Conservation (phyloP, 2,113 vertebrate species). For the Ariopsis seemanni region DNA sequence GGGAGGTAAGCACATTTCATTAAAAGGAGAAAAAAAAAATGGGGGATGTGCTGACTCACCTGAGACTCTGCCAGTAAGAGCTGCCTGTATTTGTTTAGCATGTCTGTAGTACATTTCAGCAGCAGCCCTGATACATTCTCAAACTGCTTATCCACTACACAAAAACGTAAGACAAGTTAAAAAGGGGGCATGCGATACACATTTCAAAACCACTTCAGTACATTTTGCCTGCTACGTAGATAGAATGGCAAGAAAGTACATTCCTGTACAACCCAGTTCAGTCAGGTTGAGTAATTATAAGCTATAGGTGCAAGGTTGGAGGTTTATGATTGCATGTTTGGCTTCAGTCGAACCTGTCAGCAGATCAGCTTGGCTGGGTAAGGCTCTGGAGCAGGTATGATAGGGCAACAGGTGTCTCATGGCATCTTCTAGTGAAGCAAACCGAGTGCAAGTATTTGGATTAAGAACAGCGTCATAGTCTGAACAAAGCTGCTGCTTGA, state of each 20-base stretch:
- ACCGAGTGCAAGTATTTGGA: slow-evolving; percentile 63
- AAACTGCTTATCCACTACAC: slow-evolving; percentile 79
- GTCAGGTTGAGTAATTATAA: not conserved
- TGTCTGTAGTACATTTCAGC: slow-evolving; percentile 77
- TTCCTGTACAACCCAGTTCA: not conserved
- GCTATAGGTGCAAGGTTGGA: not conserved
- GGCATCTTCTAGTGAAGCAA: slow-evolving; percentile 70
- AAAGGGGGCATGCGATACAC: not conserved
- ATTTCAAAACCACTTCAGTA: not conserved
- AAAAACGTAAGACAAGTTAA: slow-evolving; percentile 17
- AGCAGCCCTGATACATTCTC: slow-evolving; percentile 73
- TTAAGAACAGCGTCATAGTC: slow-evolving; percentile 70
- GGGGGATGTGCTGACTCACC: slow-evolving; percentile 54
- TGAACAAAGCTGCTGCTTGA: slow-evolving; percentile 72
- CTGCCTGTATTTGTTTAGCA: slow-evolving; percentile 80
- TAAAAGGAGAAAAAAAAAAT: not conserved
- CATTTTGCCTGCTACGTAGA: not conserved
- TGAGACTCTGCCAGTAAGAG: slow-evolving; percentile 74
- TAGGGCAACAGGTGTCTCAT: slow-evolving; percentile 73
- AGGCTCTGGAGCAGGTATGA: slow-evolving; percentile 70
- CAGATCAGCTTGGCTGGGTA: slow-evolving; percentile 69
- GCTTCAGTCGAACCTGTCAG: slow-evolving; percentile 60
- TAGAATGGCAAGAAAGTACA: not conserved
- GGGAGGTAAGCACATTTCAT: not conserved
- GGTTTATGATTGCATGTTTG: not conserved